Percentiles rank a stretch among this genome's conserved stretches.
phyloP scores from a whole-genome alignment of 2,113 vertebrate species.

The Sceloporus tristichus region DNA sequence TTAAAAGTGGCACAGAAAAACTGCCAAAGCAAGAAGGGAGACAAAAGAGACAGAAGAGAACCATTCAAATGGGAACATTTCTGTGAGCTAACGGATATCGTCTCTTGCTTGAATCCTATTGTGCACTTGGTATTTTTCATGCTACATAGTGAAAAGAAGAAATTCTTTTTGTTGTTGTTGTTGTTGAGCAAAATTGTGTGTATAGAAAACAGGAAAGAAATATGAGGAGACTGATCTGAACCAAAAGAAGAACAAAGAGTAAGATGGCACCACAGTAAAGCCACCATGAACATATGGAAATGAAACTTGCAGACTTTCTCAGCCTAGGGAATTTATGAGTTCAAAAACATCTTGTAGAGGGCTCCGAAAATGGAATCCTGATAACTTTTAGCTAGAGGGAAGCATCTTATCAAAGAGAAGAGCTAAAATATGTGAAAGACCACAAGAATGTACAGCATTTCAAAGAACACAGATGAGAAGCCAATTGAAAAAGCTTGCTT shows the following conservation, averaged over 20 bases:
- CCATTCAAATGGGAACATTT: constrained; percentile 18
- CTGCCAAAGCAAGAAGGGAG: constrained; percentile 25
- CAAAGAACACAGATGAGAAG: neutral
- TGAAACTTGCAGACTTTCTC: constrained; percentile 54
- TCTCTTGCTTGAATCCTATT: constrained; percentile 8
- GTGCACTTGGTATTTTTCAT: constrained; percentile 4
- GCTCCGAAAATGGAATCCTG: constrained; percentile 42
- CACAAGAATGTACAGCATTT: neutral
- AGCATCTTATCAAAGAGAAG: constrained; percentile 55
- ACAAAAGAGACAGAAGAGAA: constrained; percentile 29
- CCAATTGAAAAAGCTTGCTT: neutral
- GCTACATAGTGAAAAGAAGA: rapidly evolving
- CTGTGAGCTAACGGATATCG: constrained; percentile 19
- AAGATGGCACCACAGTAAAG: constrained; percentile 46
- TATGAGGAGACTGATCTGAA: constrained; percentile 40
- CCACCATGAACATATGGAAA: constrained; percentile 36
- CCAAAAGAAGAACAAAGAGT: neutral
- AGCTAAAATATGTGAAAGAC: constrained; percentile 35
- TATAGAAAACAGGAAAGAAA: constrained; percentile 53
- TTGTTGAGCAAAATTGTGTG: constrained; percentile 64
- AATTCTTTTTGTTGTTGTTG: constrained; percentile 30
- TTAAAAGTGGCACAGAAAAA: constrained; percentile 25
- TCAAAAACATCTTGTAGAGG: constrained; percentile 61
- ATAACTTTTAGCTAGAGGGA: constrained; percentile 64
- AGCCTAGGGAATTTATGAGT: constrained; percentile 59